phyloP scores from a whole-genome alignment of 2,888 invertebrate genomes.

The Tigriopus californicus region DNA sequence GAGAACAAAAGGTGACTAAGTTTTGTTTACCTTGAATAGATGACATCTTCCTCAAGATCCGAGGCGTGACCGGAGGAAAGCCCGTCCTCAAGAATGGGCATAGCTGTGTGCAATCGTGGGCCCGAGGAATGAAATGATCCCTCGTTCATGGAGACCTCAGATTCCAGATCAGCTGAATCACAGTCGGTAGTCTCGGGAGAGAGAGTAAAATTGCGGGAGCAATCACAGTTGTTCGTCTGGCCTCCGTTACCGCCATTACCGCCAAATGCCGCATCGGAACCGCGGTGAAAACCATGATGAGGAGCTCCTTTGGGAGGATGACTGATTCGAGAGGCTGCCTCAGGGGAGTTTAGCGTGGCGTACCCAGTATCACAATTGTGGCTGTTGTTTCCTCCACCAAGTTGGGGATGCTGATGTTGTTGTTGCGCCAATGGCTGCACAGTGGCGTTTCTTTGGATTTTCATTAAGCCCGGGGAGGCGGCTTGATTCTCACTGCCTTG shows the following conservation, averaged over 20 bases:
- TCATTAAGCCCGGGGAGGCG: too few species aligned
- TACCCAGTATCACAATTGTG: too few species aligned
- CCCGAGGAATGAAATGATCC: conserved; percentile 26
- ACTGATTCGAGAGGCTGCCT: not conserved
- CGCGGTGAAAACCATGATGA: conserved; percentile 16
- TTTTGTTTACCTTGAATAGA: conserved; percentile 2
- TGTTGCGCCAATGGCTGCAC: not conserved
- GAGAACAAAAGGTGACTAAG: too few species aligned
- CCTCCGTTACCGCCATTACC: not conserved
- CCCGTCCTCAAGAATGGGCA: conserved; percentile 86
- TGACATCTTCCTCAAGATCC: conserved; percentile 44
- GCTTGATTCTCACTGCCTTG: not conserved
- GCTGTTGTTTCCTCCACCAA: not conserved
- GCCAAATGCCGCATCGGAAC: not conserved
- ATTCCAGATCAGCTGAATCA: conserved; percentile 71
- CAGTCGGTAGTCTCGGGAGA: conserved; percentile 85
- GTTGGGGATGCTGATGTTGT: not conserved
- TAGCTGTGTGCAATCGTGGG: conserved; percentile 44
- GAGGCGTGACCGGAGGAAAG: conserved; percentile 82
- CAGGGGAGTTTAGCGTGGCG: not conserved
- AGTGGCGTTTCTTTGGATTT: too few species aligned
- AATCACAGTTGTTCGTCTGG: not conserved
- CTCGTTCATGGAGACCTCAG: conserved; percentile 48
- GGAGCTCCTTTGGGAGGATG: not conserved
- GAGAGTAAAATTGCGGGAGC: conserved; percentile 54